A percentile compares a stretch with the other conserved stretches of the same genome.
Evolutionary conservation across 2,113 vertebrate species (phyloP).

Genomic region (Ceyx margarethae): DNA sequence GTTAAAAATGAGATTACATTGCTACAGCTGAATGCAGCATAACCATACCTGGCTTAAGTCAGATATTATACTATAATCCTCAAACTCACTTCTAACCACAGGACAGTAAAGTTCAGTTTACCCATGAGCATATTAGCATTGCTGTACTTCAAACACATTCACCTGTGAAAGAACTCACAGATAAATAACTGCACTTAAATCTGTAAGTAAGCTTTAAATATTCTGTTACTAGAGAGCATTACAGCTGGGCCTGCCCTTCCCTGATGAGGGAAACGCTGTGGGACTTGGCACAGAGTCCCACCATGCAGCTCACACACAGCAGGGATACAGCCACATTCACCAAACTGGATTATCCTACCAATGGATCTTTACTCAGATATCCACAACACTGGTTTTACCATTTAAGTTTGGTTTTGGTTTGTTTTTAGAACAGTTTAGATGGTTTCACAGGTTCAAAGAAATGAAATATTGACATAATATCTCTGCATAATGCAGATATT

Average conservation of each 20-base stretch:
- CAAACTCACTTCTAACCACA: background rate
- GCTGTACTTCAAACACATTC: background rate
- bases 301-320: background rate
- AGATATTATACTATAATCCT: background rate
- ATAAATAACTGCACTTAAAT: background rate
- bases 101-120: background rate
- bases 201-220: background rate
- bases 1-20: background rate
- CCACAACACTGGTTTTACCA: background rate
- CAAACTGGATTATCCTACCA: background rate
- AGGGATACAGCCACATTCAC: rapidly evolving
- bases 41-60: background rate
- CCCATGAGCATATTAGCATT: background rate
- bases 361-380: background rate
- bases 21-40: background rate
- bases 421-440: background rate
- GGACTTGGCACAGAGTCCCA: background rate
- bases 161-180: background rate
- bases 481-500: background rate
- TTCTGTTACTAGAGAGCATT: background rate
- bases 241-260: background rate
- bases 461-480: background rate
- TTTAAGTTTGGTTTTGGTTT: background rate
- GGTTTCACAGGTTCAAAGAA: background rate
- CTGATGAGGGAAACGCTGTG: background rate